Evolutionary conservation across 2,113 vertebrate genomes (phyloP).

Genomic region (Athene noctua): DNA sequence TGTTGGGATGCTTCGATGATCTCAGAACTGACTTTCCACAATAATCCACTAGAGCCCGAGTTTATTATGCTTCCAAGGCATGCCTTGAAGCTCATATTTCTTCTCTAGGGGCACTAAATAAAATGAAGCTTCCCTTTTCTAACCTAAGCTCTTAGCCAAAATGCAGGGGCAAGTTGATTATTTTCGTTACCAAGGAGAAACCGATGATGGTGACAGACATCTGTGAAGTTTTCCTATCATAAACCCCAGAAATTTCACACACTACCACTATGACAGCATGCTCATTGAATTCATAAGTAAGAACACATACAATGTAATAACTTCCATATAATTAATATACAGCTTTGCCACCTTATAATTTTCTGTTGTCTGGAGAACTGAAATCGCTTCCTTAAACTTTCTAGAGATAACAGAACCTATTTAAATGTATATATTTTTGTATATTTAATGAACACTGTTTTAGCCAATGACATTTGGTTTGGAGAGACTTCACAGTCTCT

Average conservation of each 20-base stretch:
- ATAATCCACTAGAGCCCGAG: not conserved
- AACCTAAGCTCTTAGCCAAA: not conserved
- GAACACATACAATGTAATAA: not conserved
- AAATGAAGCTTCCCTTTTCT: not conserved
- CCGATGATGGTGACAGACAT: not conserved
- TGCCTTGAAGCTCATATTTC: not conserved
- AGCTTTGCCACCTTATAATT: not conserved
- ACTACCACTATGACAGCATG: fast-evolving
- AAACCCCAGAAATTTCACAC: not conserved
- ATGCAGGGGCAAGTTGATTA: not conserved
- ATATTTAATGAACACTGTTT: not conserved
- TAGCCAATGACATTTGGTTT: not conserved
- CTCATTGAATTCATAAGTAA: not conserved
- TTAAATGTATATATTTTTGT: not conserved
- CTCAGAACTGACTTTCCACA: not conserved
- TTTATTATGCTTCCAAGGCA: not conserved
- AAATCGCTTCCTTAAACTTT: not conserved
- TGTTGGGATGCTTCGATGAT: not conserved
- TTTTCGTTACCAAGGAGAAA: not conserved
- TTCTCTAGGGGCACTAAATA: not conserved
- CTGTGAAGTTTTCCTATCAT: not conserved
- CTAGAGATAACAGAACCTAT: not conserved
- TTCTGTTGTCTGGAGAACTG: not conserved
- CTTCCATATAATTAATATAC: not conserved
- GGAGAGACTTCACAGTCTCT: not conserved